Base-by-base conservation (phyloP, 2,113 vertebrate species). In the Trachemys scripta region DNA sequence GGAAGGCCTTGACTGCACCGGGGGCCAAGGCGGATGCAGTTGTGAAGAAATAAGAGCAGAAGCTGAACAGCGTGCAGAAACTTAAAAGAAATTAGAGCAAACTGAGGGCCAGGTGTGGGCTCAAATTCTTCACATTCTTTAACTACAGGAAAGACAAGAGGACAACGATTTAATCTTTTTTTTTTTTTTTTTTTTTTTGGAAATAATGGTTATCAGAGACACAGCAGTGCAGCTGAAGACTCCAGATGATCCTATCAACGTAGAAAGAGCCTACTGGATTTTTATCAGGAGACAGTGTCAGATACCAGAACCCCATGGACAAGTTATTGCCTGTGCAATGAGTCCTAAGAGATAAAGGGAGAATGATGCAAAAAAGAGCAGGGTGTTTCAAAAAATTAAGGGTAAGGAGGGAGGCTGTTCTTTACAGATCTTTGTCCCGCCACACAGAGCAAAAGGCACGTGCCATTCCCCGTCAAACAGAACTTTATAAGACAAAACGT, bases 201-300 rank as follows among this genome's bases (percentile, higher is more conserved):
- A 22, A 38, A 38, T 78, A 45, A 45, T 78, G 42, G 42, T 31
- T 13, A 47, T 45, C 31, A 29, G 45, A 27, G 42, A 49, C 35
- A 35, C n/a, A 25, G 85, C 14, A 87, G 80, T 53, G 78, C 59
- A 83, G 29, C 69, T 25, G 38, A 87, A 83, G 92, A 16, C 94
- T 96, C 87, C 50, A 75, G 49, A 94, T 8, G 95, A 98, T 96
- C 22, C 87, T 96, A 97, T 98, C 97, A 57, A 25, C 8, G 51
- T 1, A 86, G 47, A 76, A 84, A 90, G 27, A 51, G 85, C 50
- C 85, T n/a, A 13, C 19, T 92, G 93, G 65, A 85, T 9, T 93
- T 79, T 85, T 90, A 97, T 96, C 86, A 94, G 90, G 85, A 97
- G 91, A 96, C 92, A 94, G 69, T 42, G 56, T 56, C 89, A 95